Conservation (phyloP, 92 coral and sea anemone genomes). For the Palythoa caribaeorum region DNA sequence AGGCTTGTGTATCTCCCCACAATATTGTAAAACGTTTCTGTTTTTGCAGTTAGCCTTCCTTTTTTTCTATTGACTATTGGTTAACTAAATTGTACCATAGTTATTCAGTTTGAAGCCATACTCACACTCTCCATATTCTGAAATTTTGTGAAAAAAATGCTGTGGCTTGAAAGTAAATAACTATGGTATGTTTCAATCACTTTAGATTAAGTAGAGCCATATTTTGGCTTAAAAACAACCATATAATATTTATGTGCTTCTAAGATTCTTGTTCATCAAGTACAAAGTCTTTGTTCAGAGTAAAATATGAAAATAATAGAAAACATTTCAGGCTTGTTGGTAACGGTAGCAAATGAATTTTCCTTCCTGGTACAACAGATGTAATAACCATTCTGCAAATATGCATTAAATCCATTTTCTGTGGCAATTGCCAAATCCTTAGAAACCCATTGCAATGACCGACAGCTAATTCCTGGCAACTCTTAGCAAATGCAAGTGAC, state of each 20-base stretch:
- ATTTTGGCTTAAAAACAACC: no score
- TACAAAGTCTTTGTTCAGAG: background rate
- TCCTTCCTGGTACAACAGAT: slow-evolving; percentile 66
- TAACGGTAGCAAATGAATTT: slow-evolving; percentile 71
- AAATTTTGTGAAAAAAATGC: no score
- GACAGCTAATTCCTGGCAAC: slow-evolving; percentile 86
- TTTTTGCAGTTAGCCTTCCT: no score
- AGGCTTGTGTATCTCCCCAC: no score
- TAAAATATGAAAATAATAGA: slow-evolving; percentile 54
- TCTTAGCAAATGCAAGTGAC: slow-evolving; percentile 84
- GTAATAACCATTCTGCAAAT: slow-evolving; percentile 83
- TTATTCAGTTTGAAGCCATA: no score
- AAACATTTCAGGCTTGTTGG: slow-evolving; percentile 80
- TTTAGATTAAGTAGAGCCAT: no score
- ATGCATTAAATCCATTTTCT: slow-evolving; percentile 84
- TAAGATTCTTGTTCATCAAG: background rate
- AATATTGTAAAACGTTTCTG: no score
- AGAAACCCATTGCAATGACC: slow-evolving; percentile 79
- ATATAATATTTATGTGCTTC: background rate
- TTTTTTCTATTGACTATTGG: no score
- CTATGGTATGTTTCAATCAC: no score
- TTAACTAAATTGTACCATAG: no score
- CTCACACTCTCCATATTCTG: no score
- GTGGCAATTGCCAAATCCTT: slow-evolving; percentile 86
- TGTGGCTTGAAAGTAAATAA: no score